Conservation (phyloP, 2,888 invertebrate genomes). For the Meta bourneti region DNA sequence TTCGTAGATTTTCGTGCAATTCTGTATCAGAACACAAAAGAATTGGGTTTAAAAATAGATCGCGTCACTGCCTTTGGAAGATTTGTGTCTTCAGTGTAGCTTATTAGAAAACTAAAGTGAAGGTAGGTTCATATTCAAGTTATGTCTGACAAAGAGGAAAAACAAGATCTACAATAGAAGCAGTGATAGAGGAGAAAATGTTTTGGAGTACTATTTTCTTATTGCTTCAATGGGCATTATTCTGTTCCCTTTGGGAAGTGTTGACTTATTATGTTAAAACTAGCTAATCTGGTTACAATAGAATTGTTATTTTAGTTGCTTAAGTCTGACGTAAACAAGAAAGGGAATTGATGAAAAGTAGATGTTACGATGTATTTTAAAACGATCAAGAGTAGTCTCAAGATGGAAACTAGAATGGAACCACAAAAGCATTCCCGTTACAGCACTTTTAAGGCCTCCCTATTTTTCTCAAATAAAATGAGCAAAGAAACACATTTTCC, state of each 20-base stretch:
- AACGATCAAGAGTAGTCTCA: background rate
- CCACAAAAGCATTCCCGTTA: too few relatives aligned
- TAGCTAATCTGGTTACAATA: constrained; percentile 22
- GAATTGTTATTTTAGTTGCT: constrained; percentile 11
- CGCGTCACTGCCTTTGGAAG: background rate
- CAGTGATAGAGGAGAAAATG: too few relatives aligned
- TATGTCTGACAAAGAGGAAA: too few relatives aligned
- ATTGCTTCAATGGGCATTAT: background rate
- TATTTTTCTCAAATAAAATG: too few relatives aligned
- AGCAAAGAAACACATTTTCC: too few relatives aligned
- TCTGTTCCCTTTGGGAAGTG: background rate
- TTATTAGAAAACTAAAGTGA: background rate
- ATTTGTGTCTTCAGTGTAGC: background rate
- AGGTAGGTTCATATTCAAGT: too few relatives aligned
- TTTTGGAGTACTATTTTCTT: too few relatives aligned
- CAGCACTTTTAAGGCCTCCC: too few relatives aligned
- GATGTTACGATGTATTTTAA: background rate
- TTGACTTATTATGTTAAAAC: background rate
- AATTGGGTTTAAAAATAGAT: background rate
- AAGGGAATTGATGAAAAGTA: background rate
- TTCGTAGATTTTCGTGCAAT: too few relatives aligned
- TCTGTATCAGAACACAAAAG: background rate
- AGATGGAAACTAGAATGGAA: background rate
- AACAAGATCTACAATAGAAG: too few relatives aligned
- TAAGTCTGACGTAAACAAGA: background rate